phyloP scores from a whole-genome alignment of 2,888 invertebrate species.

The Rotaria macrura region DNA sequence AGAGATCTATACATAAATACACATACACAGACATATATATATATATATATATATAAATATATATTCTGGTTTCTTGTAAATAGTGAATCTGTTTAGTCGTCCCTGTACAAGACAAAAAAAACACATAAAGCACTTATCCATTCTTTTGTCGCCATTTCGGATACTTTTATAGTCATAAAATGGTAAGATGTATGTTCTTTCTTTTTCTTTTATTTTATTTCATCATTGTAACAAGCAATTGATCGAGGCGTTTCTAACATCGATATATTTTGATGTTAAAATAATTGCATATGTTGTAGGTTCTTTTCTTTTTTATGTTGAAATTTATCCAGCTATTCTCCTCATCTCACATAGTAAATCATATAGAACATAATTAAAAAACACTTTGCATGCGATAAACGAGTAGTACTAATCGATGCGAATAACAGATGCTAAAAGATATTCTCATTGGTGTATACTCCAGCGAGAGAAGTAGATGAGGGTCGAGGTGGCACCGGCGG shows the following conservation, averaged over 20 bases:
- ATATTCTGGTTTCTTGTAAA: neutral
- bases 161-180: neutral
- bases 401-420: neutral
- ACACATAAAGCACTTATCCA: neutral
- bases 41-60: neutral
- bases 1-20: too few species aligned
- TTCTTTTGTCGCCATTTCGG: neutral
- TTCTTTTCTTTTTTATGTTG: neutral
- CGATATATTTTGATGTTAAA: neutral
- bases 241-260: neutral
- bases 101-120: neutral
- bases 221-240: neutral
- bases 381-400: neutral
- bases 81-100: neutral
- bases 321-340: neutral
- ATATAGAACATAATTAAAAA: neutral
- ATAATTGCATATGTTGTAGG: neutral
- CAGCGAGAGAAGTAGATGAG: neutral
- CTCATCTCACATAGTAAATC: neutral
- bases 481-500: neutral
- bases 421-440: neutral
- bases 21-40: neutral
- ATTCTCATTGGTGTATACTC: neutral
- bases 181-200: neutral
- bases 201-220: neutral